A percentile compares a stretch with the other conserved stretches of the same genome.
phyloP scores from a whole-genome alignment of 2,888 invertebrate species.

The Suillia variegata region DNA sequence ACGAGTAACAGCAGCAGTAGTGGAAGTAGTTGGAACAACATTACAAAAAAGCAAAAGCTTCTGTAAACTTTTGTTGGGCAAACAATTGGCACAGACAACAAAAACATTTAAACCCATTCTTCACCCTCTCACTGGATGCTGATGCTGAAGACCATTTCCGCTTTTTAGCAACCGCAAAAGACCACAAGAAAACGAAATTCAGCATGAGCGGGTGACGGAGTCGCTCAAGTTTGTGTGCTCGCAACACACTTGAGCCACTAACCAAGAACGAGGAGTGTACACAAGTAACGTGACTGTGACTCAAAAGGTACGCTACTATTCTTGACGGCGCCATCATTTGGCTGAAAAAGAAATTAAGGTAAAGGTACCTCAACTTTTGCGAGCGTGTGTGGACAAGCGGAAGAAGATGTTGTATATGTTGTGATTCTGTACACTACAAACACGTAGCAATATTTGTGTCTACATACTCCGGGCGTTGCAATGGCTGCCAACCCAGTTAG shows the following conservation, averaged over 20 bases:
- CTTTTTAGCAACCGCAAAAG: constrained; percentile 33
- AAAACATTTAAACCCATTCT: constrained; percentile 46
- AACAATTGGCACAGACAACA: constrained; percentile 48
- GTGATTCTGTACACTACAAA: neutral
- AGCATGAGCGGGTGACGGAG: too few relatives aligned
- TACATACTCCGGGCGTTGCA: too few relatives aligned
- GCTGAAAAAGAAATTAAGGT: neutral
- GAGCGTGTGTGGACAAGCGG: constrained; percentile 4
- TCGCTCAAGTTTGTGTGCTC: neutral
- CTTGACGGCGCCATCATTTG: neutral
- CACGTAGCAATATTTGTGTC: neutral
- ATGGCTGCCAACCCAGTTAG: too few relatives aligned
- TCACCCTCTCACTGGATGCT: constrained; percentile 31
- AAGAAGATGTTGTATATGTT: neutral
- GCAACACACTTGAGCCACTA: neutral
- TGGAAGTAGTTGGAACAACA: neutral
- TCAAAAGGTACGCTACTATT: neutral
- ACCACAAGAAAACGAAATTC: constrained; percentile 14
- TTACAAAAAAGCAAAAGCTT: constrained; percentile 29
- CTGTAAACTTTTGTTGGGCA: constrained; percentile 53
- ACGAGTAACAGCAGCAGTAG: neutral
- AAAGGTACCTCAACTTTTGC: neutral
- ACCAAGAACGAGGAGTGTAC: too few relatives aligned
- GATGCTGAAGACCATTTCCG: constrained; percentile 3
- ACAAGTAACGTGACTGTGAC: constrained; percentile 3